phyloP scores from a whole-genome alignment of 2,888 invertebrate genomes.

The Chloroclysta siterata region DNA sequence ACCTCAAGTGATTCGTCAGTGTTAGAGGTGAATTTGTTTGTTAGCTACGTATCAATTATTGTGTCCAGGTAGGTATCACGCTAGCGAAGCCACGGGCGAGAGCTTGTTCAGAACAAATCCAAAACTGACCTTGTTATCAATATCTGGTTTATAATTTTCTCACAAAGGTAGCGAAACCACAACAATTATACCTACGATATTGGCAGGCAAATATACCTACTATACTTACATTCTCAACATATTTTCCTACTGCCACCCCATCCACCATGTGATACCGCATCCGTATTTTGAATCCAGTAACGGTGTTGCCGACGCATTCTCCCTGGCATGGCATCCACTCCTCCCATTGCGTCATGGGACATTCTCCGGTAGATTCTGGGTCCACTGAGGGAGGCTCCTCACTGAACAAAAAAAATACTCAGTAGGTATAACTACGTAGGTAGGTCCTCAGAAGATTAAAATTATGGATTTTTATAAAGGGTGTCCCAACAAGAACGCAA shows the following conservation, averaged over 20 bases:
- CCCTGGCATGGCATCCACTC: conserved; percentile 70
- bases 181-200: background rate
- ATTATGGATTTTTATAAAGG: too few relatives aligned
- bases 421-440: too few relatives aligned
- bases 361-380: conserved; percentile 55
- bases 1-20: too few relatives aligned
- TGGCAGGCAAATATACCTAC: background rate
- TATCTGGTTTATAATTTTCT: too few relatives aligned
- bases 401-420: conserved; percentile 41
- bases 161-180: too few relatives aligned
- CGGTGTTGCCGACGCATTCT: conserved; percentile 55
- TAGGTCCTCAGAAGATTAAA: too few relatives aligned
- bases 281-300: conserved; percentile 60
- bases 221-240: conserved; percentile 47
- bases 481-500: too few relatives aligned
- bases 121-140: background rate
- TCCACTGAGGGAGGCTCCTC: conserved; percentile 56
- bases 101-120: too few relatives aligned
- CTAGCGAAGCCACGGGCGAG: too few relatives aligned
- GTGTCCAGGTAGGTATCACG: too few relatives aligned
- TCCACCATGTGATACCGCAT: conserved; percentile 65
- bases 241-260: conserved; percentile 55
- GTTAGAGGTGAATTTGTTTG: too few relatives aligned
- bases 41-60: too few relatives aligned
- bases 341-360: conserved; percentile 70